These are phyloP conservation scores for Agrochola circellaris DNA, from an alignment of 2,888 invertebrate species.

Conservation along the genomic window DNA sequence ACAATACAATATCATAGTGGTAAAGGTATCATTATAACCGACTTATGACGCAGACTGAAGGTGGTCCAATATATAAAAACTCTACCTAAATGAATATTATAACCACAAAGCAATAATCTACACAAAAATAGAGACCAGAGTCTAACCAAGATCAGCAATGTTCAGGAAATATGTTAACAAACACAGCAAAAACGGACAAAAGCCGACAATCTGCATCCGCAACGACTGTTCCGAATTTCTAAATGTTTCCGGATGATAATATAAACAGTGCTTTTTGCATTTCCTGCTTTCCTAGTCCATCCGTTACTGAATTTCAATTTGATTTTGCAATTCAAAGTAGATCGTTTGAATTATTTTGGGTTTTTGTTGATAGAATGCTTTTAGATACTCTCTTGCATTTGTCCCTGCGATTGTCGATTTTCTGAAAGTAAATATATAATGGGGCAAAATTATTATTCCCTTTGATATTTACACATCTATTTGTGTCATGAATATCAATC, in stretches of 20 bases:
- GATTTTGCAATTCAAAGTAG: slow-evolving; percentile 56
- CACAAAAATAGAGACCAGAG: slow-evolving; percentile 8
- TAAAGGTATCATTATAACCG: not conserved
- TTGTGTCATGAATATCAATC: not conserved
- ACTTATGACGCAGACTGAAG: not conserved
- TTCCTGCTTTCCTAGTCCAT: slow-evolving; percentile 25
- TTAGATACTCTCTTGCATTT: not conserved
- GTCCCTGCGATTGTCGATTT: not conserved
- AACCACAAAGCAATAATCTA: not conserved
- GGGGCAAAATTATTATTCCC: not conserved
- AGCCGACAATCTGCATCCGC: slow-evolving; percentile 35
- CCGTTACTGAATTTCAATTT: slow-evolving; percentile 56
- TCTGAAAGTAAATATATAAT: not conserved
- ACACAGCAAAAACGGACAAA: slow-evolving; percentile 20
- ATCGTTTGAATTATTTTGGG: slow-evolving; percentile 28
- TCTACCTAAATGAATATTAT: not conserved
- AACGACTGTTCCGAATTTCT: slow-evolving; percentile 34
- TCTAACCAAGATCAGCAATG: slow-evolving; percentile 17
- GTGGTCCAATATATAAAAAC: too few relatives aligned
- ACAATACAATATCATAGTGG: slow-evolving; percentile 1
- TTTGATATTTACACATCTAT: slow-evolving; percentile 5
- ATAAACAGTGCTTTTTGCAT: slow-evolving; percentile 50
- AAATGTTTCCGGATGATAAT: slow-evolving; percentile 50
- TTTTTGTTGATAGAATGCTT: slow-evolving; percentile 12
- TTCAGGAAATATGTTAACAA: slow-evolving; percentile 23